Conservation (phyloP, 2,888 invertebrate genomes). For the Nemoura dubitans region DNA sequence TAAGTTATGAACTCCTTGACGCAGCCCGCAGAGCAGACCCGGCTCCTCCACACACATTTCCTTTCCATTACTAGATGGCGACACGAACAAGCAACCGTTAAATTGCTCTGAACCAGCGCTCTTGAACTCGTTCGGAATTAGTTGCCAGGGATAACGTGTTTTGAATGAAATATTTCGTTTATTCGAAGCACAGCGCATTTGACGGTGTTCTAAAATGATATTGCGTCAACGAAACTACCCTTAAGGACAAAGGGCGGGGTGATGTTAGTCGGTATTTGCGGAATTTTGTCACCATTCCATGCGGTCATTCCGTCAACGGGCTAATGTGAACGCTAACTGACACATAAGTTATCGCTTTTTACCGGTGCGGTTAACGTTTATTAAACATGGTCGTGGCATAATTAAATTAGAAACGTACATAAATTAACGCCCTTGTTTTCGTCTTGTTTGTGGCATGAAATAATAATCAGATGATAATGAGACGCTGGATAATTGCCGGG, state of each 20-base stretch:
- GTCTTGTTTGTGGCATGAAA: background rate
- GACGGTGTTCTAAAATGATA: background rate
- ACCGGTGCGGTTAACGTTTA: background rate
- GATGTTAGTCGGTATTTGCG: background rate
- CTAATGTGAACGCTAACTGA: background rate
- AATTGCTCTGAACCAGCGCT: too few relatives aligned
- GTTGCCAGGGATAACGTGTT: background rate
- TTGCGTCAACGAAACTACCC: background rate
- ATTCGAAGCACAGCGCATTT: background rate
- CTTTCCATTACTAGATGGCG: too few relatives aligned
- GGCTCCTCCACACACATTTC: too few relatives aligned
- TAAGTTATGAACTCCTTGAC: too few relatives aligned
- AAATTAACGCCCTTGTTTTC: background rate
- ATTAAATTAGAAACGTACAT: background rate
- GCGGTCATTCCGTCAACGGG: background rate
- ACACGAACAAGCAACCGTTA: too few relatives aligned
- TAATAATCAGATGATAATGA: background rate
- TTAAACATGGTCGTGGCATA: background rate
- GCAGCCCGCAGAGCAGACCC: too few relatives aligned
- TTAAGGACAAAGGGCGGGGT: background rate
- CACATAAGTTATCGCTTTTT: conserved; percentile 12
- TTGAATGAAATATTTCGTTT: background rate
- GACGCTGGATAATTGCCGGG: background rate
- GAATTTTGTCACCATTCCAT: background rate
- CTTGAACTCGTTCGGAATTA: background rate